Evolutionary conservation across 2,888 invertebrate genomes (phyloP).

Genomic region (Netelia melanura): DNA sequence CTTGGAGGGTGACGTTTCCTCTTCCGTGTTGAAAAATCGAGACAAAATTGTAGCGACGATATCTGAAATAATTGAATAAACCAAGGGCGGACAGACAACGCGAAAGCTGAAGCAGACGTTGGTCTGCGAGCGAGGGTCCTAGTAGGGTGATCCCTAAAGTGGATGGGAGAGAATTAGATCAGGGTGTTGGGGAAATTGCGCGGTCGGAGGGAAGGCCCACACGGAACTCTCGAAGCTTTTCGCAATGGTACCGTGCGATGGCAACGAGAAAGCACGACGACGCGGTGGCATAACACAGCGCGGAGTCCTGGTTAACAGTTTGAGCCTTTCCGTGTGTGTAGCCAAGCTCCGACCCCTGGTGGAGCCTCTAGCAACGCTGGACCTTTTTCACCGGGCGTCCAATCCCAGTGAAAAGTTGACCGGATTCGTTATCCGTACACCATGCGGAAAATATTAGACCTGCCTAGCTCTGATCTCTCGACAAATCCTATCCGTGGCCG

Average conservation of each 20-base stretch:
- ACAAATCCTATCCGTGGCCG: conserved; percentile 32
- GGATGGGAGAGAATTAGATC: conserved; percentile 66
- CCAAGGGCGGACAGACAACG: conserved; percentile 3
- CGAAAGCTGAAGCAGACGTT: not conserved
- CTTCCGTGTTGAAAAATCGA: conserved; percentile 19
- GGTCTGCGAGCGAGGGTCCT: not conserved
- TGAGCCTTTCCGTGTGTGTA: conserved; percentile 48
- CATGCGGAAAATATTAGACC: conserved; percentile 71
- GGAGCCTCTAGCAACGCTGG: conserved; percentile 17
- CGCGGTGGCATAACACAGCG: conserved; percentile 49
- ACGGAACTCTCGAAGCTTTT: conserved; percentile 50
- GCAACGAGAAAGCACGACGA: conserved; percentile 35
- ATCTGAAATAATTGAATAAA: conserved; percentile 60
- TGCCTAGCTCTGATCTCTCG: conserved; percentile 46
- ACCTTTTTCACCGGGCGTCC: conserved; percentile 62
- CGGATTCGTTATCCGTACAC: conserved; percentile 69
- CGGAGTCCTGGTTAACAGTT: conserved; percentile 63
- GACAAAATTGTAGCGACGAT: conserved; percentile 55
- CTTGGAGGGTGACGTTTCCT: not conserved
- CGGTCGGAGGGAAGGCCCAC: conserved; percentile 56
- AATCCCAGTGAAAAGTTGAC: conserved; percentile 68
- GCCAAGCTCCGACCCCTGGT: not conserved
- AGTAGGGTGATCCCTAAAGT: conserved; percentile 21
- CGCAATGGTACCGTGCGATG: conserved; percentile 34
- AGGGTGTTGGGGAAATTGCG: conserved; percentile 68